phyloP scores from a whole-genome alignment of 2,797 vertebrate genomes.

The Hafferia zeledoni region DNA sequence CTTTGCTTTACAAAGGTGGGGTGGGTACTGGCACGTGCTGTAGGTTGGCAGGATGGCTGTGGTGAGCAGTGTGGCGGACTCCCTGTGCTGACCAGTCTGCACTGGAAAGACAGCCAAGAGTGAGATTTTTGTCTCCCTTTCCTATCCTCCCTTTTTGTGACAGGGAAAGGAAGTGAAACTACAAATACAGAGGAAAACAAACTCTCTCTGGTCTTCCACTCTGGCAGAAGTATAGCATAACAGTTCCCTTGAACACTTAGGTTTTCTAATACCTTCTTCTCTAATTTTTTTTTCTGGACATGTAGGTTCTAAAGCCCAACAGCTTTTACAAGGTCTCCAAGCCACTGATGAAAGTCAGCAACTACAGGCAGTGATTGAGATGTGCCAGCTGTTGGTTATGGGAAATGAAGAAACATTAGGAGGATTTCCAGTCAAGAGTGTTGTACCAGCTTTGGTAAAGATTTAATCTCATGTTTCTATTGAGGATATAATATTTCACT shows the following conservation, averaged over 20 bases:
- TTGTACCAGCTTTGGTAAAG: conserved; percentile 95
- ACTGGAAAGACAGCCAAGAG: conserved; percentile 19
- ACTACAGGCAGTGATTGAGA: conserved; percentile 97
- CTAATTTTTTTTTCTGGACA: background rate
- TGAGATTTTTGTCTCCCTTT: conserved; percentile 16
- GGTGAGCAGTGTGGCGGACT: conserved; percentile 41
- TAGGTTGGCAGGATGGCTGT: conserved; percentile 43
- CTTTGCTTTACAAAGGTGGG: background rate
- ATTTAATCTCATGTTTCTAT: background rate
- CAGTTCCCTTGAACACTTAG: background rate
- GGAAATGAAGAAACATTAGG: conserved; percentile 98
- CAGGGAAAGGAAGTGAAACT: conserved; percentile 58
- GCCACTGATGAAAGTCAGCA: conserved; percentile 98
- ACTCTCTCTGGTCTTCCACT: conserved; percentile 42
- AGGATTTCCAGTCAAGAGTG: conserved; percentile 98
- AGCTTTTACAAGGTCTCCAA: conserved; percentile 96
- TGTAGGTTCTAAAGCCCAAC: conserved; percentile 97
- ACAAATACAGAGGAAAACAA: conserved; percentile 52
- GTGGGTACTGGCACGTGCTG: background rate
- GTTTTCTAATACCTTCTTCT: background rate
- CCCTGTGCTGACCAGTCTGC: conserved; percentile 27
- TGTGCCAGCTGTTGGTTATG: conserved; percentile 99
- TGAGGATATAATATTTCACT: background rate
- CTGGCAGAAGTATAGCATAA: conserved; percentile 7
- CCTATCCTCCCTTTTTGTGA: background rate